Base-by-base conservation (phyloP, 2,797 vertebrate species). In the Arrhamphus sclerolepis region DNA sequence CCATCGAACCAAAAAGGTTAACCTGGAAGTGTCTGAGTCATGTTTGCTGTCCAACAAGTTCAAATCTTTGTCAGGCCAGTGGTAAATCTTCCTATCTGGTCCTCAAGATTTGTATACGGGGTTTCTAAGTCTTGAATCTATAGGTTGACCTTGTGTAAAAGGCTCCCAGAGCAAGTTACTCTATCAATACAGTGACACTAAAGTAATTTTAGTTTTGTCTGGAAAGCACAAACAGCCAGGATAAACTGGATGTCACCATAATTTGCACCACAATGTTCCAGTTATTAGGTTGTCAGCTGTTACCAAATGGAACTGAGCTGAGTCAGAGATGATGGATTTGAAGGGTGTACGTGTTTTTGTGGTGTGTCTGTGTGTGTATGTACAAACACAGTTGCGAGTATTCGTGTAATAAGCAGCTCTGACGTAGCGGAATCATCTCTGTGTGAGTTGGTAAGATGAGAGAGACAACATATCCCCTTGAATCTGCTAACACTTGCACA, bases 391-490 rank as follows among this genome's bases (percentile, higher is more conserved):
- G 41, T n/a, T 18, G 20, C 26, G 46, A 4, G 39, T 56, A 60
- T 62, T 56, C 49, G 43, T 31, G 14, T 58, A 53, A 74, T 76
- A 69, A 64, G 66, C 47, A 61, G 43, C 66, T 29, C 50, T 72
- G 80, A 75, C 40, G 24, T 69, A 49, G 60, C 17, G 2, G 56
- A 69, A 75, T 69, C 66, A 56, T 53, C 62, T 80, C 18, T 62
- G 59, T 63, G 65, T 31, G 58, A 57, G 72, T 63, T 56, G 38
- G 59, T 17, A 5, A 73, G 66, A 85, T 83, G 59, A 76, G 66
- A 66, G 54, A 80, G 74, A 72, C 72, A 70, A 54, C 26, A 3
- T 74, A 72, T 82, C 67, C 57, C 67, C 18, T 72, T 42, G 49
- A 44, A 83, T 86, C 80, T 76, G 67, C 42, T 60, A 53, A 67